phyloP scores from a whole-genome alignment of 2,113 vertebrate species.

The Meles meles region DNA sequence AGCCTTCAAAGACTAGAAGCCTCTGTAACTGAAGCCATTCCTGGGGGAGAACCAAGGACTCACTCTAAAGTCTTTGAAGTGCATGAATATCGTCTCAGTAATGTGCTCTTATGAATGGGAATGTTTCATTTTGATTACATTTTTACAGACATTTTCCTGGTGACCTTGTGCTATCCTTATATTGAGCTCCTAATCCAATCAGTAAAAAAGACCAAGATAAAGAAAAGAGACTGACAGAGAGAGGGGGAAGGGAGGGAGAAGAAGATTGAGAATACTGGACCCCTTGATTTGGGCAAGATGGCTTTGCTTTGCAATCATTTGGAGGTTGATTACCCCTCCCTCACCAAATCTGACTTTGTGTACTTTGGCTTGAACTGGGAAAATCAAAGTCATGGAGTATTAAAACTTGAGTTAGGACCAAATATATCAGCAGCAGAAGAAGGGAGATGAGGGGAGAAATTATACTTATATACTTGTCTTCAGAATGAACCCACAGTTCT shows the following conservation, averaged over 20 bases:
- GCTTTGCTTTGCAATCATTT: neutral
- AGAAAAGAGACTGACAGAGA: neutral
- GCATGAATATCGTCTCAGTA: neutral
- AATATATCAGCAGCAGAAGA: neutral
- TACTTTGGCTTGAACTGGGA: neutral
- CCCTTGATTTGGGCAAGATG: neutral
- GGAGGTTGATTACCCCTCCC: neutral
- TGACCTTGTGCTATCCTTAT: neutral
- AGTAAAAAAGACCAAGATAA: neutral
- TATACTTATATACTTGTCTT: neutral
- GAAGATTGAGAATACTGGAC: neutral
- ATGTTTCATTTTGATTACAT: neutral
- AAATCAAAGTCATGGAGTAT: neutral
- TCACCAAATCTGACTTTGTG: neutral
- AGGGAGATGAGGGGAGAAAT: neutral
- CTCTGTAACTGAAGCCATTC: neutral
- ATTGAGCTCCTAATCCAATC: neutral
- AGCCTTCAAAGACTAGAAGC: neutral
- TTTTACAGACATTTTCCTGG: neutral
- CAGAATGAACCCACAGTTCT: neutral
- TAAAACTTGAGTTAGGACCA: neutral
- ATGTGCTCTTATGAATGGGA: neutral
- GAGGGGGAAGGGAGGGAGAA: neutral
- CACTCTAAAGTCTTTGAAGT: neutral
- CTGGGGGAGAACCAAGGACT: neutral